Base-by-base conservation (phyloP, 2,888 invertebrate genomes). In the Chrysolina haemoptera region DNA sequence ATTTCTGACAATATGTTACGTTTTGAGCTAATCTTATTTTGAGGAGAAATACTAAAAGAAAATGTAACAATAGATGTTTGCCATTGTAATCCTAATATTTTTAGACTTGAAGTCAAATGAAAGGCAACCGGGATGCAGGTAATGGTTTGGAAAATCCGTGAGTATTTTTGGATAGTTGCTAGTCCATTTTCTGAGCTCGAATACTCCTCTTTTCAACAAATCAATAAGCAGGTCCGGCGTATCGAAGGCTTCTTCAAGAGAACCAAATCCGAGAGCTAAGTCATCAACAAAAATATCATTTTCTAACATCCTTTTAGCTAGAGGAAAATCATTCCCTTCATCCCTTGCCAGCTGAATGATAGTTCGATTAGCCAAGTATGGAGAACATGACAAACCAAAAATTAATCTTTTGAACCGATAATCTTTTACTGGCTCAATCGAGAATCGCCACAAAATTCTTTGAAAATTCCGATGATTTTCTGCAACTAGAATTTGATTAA, bases 401-500 rank as follows among this genome's bases (percentile, higher is more conserved):
- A n/a, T n/a, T n/a, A n/a, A n/a, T n/a, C n/a, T n/a, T n/a, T n/a
- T n/a, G n/a, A n/a, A n/a, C n/a, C n/a, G n/a, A n/a, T n/a, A 65
- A 48, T 65, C 65, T 14, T 11, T 18, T 3, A 65, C 18, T n/a
- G 35, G 14, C 12, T 65, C 43, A 8, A 11, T 2, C 11, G 3
- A 14, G 9, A 55, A 55, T n/a, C 55, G 10, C 55, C 55, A 55
- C 1, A 55, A n/a, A 10, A 55, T 55, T n/a, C 55, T 10, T 9
- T 55, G 55, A n/a, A 55, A 55, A 55, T 55, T n/a, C 22, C 22
- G 2, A 14, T 55, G 22, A 55, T 3, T 10, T 11, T 43, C 18
- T 2, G 12, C 65, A 65, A 65, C 18, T 11, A 65, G 41, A 65
- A 65, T 65, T 65, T 65, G 65, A 11, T 18, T 46, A 16, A 48